These are phyloP conservation scores for Ceratotherium simum DNA, from an alignment of 2,113 vertebrate genomes.

Conservation along the genomic window DNA sequence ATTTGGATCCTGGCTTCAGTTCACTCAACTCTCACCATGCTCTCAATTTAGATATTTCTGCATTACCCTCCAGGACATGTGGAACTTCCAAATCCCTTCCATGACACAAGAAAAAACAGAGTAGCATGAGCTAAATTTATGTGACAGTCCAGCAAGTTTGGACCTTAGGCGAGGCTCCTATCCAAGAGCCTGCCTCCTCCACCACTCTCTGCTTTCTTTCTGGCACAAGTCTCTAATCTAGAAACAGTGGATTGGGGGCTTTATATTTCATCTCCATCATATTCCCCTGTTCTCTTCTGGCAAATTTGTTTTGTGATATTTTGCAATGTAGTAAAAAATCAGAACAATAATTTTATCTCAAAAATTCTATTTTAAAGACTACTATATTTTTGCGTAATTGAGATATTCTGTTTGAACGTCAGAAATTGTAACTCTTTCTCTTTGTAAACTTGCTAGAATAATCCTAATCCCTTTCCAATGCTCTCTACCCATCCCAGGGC, in stretches of 20 bases:
- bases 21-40: neutral
- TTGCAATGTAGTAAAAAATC: neutral
- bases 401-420: neutral
- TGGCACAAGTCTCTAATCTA: neutral
- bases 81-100: neutral
- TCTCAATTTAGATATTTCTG: neutral
- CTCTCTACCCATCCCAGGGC: neutral
- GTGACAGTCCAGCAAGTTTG: neutral
- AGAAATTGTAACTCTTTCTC: neutral
- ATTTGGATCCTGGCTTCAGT: neutral
- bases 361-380: neutral
- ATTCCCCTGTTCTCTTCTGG: neutral
- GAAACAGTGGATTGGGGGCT: neutral
- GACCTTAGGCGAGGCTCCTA: neutral
- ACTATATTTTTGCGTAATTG: neutral
- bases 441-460: neutral
- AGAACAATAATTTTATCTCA: neutral
- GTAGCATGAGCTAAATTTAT: neutral
- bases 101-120: neutral
- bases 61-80: neutral
- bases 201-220: neutral
- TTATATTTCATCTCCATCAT: neutral
- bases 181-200: neutral
- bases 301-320: slow-evolving; percentile 10
- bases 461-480: neutral